phyloP scores from a whole-genome alignment of 92 coral and sea anemone genomes.

The Palythoa caribaeorum region DNA sequence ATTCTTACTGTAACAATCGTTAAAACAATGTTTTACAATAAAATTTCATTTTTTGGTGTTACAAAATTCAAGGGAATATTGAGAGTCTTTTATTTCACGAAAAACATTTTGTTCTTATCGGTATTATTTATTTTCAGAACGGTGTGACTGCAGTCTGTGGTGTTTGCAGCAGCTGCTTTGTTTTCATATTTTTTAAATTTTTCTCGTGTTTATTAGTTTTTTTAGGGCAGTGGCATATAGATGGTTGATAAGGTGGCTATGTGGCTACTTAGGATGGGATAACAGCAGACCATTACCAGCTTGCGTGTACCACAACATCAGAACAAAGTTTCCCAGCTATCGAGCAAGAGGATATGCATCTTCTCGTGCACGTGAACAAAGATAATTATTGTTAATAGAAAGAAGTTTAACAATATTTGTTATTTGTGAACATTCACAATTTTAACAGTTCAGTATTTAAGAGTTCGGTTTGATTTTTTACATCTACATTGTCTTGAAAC shows the following conservation, averaged over 20 bases:
- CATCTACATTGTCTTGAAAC: neutral
- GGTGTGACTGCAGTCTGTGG: neutral
- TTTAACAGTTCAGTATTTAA: neutral
- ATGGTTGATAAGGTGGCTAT: conserved; percentile 50
- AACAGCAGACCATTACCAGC: conserved; percentile 52
- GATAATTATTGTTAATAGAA: neutral
- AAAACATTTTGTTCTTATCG: conserved; percentile 3
- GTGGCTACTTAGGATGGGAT: conserved; percentile 54
- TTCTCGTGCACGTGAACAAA: conserved; percentile 2
- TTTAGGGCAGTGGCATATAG: conserved; percentile 52
- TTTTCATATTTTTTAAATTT: neutral
- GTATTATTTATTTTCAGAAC: neutral
- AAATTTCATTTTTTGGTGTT: neutral
- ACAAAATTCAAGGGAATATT: neutral
- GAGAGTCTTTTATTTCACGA: neutral
- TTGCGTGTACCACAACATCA: conserved; percentile 31
- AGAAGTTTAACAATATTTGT: neutral
- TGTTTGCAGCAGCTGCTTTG: neutral
- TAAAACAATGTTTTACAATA: neutral
- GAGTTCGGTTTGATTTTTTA: neutral
- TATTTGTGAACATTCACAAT: neutral
- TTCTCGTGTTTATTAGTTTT: neutral
- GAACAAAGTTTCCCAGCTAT: conserved; percentile 41
- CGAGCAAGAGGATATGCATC: conserved; percentile 32
- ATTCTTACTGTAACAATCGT: neutral